These are phyloP conservation scores for Crioceris asparagi DNA, from an alignment of 2,888 invertebrate genomes.

Conservation along the genomic window DNA sequence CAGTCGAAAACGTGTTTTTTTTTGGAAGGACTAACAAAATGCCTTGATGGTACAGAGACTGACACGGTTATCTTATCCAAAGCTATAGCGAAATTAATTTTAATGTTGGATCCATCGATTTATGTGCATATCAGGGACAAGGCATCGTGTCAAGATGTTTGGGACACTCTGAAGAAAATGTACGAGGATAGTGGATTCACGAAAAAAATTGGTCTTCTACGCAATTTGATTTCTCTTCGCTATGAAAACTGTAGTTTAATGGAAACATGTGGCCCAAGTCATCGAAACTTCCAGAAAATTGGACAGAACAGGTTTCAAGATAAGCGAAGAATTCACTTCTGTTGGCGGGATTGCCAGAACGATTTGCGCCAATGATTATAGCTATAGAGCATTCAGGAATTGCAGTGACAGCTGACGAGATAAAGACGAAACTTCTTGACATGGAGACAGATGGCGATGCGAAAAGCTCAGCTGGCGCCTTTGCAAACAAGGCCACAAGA, in stretches of 20 bases:
- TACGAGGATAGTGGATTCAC: slow-evolving; percentile 25
- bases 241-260: slow-evolving; percentile 22
- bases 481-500: slow-evolving; percentile 5
- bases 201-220: slow-evolving; percentile 20
- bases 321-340: slow-evolving; percentile 22
- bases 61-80: slow-evolving; percentile 10
- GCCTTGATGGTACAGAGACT: slow-evolving; percentile 10
- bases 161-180: slow-evolving; percentile 33
- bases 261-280: slow-evolving; percentile 22
- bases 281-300: slow-evolving; percentile 23
- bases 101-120: slow-evolving; percentile 17
- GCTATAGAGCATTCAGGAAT: too few relatives aligned
- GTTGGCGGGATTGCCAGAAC: slow-evolving; percentile 20
- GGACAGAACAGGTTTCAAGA: slow-evolving; percentile 22
- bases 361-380: too few relatives aligned
- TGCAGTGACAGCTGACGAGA: too few relatives aligned
- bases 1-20: too few relatives aligned
- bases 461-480: slow-evolving; percentile 8
- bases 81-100: slow-evolving; percentile 16
- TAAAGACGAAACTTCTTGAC: slow-evolving; percentile 21
- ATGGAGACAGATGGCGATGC: slow-evolving; percentile 14
- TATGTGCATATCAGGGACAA: slow-evolving; percentile 18
- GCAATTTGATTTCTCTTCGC: slow-evolving; percentile 17
- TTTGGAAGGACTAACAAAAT: slow-evolving; percentile 12
- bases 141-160: slow-evolving; percentile 24